phyloP scores from a whole-genome alignment of 2,113 vertebrate species.

The Zootoca vivipara region DNA sequence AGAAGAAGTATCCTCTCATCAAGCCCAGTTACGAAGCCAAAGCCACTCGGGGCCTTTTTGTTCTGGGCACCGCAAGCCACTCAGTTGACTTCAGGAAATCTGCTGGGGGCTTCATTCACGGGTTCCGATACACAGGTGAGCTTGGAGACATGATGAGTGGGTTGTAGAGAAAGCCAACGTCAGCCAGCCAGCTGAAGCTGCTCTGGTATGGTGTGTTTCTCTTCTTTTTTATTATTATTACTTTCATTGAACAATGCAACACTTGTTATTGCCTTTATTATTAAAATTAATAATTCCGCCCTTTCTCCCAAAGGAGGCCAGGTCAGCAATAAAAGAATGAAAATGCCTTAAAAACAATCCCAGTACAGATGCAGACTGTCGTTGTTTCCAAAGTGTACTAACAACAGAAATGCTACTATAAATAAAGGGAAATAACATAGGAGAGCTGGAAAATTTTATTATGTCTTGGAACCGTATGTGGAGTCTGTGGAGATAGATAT shows the following conservation, averaged over 20 bases:
- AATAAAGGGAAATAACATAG: neutral
- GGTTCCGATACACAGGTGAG: constrained; percentile 97
- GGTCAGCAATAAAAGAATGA: too few species aligned
- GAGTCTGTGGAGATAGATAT: too few species aligned
- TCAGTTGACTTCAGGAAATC: constrained; percentile 92
- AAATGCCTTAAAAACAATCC: too few species aligned
- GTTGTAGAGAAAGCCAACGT: neutral
- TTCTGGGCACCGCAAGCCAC: constrained; percentile 91
- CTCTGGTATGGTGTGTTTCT: neutral
- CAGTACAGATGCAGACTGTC: too few species aligned
- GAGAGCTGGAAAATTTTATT: too few species aligned
- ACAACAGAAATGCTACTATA: neutral
- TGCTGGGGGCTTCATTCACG: constrained; percentile 95
- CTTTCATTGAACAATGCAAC: neutral
- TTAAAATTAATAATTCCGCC: too few species aligned
- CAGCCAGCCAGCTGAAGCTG: neutral
- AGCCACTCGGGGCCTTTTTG: constrained; percentile 85
- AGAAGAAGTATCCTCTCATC: constrained; percentile 87
- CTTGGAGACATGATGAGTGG: neutral
- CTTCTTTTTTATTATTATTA: neutral
- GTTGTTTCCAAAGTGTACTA: neutral
- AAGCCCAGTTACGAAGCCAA: constrained; percentile 89
- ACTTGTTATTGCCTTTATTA: too few species aligned
- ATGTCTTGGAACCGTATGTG: too few species aligned
- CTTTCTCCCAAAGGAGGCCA: too few species aligned